Evolutionary conservation across 53 echinoderm and acorn worm genomes (phyloP).

Genomic region (Astropecten irregularis): DNA sequence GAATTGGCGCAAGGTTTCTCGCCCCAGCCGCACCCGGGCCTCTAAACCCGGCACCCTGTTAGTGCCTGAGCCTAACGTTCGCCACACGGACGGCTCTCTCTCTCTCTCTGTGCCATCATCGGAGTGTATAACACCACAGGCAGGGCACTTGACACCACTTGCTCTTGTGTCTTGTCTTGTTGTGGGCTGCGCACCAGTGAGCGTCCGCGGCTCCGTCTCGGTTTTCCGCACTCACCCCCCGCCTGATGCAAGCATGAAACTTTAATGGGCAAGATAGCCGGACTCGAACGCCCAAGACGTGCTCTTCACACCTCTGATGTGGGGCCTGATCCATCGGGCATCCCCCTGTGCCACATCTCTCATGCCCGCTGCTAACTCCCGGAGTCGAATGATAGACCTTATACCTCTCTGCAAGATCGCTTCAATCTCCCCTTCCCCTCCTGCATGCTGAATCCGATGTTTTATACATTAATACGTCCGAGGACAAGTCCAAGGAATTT

Average conservation of each 20-base stretch:
- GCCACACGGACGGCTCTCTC: not conserved
- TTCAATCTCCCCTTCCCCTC: no score
- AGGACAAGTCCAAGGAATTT: not conserved
- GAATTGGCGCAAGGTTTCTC: constrained; percentile 34
- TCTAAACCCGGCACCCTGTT: constrained; percentile 44
- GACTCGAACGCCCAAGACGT: constrained; percentile 38
- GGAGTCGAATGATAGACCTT: not conserved
- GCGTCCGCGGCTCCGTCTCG: no score
- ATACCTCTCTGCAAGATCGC: no score
- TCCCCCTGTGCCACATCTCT: constrained; percentile 1
- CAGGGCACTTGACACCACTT: constrained; percentile 36
- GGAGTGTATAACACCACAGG: constrained; percentile 49
- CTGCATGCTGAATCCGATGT: constrained; percentile 25
- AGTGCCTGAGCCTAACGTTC: constrained; percentile 31
- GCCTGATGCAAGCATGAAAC: constrained; percentile 66
- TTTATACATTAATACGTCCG: constrained; percentile 54
- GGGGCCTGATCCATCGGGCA: not conserved
- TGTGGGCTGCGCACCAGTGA: constrained; percentile 39
- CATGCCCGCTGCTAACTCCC: not conserved
- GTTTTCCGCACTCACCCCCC: no score
- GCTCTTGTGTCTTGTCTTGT: constrained; percentile 32
- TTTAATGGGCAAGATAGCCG: constrained; percentile 55
- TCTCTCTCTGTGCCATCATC: no score
- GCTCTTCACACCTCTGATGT: constrained; percentile 26
- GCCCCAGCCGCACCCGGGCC: constrained; percentile 15